Percentiles rank a stretch among this genome's conserved stretches.
These are phyloP conservation scores for Phrynosoma platyrhinos DNA, from an alignment of 2,113 vertebrate genomes.

Conservation along the genomic window DNA sequence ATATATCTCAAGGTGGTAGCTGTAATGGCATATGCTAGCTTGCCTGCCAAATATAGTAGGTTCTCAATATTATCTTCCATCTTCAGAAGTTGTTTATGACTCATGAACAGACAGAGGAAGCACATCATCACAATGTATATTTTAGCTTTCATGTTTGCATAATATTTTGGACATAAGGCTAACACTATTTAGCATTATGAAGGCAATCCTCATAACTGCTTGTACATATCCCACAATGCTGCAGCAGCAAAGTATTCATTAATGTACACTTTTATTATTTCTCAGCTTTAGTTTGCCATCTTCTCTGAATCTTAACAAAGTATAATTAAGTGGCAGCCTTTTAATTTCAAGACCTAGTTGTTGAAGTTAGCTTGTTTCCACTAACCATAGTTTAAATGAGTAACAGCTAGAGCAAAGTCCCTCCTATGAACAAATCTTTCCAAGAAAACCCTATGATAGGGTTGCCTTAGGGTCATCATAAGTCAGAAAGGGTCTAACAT, in stretches of 20 bases:
- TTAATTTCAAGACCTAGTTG: background rate
- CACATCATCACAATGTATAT: no score
- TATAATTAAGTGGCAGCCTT: background rate
- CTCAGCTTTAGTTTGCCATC: background rate
- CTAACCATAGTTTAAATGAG: background rate
- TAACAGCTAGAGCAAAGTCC: no score
- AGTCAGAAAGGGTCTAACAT: no score
- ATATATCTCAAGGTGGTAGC: background rate
- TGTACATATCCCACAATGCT: no score
- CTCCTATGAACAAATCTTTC: no score
- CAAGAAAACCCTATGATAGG: no score
- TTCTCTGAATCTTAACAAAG: background rate
- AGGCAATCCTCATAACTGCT: no score
- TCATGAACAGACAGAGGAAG: no score
- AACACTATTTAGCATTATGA: no score
- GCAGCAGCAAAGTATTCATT: background rate
- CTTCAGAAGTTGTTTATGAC: background rate
- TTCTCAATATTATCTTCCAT: background rate
- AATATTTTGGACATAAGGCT: no score
- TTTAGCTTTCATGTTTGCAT: no score
- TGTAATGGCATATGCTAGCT: background rate
- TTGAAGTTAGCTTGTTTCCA: background rate
- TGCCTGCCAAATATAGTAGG: background rate
- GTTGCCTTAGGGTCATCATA: no score
- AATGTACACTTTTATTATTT: background rate